Percentiles rank a stretch among this genome's conserved stretches.
phyloP scores from a whole-genome alignment of 1,140 invertebrate species.

The Drosophila kohkoa region DNA sequence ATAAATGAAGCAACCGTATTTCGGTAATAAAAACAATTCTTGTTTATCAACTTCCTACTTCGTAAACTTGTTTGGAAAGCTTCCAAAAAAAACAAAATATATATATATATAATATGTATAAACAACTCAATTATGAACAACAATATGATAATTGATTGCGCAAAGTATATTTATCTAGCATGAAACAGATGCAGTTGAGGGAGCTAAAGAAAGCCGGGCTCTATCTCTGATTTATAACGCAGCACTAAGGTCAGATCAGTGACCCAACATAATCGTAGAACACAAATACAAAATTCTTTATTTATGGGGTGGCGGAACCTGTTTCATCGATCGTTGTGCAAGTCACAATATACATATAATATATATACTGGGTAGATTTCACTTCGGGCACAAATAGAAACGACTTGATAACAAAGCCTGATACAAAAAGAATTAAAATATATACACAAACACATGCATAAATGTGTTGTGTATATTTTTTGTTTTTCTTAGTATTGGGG shows the following conservation, averaged over 20 bases:
- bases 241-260: constrained; percentile 3
- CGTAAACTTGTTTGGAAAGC: constrained; percentile 19
- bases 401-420: constrained; percentile 28
- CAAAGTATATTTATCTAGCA: neutral
- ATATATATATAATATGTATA: neutral
- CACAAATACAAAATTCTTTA: constrained; percentile 1
- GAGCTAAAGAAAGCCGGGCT: neutral
- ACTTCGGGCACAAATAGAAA: constrained; percentile 29
- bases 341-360: constrained; percentile 9
- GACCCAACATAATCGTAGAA: constrained; percentile 11
- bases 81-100: neutral
- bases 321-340: constrained; percentile 7
- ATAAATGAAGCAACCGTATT: neutral
- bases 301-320: constrained; percentile 22
- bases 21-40: constrained; percentile 4
- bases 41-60: constrained; percentile 23
- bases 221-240: neutral
- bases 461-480: neutral
- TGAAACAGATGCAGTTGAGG: neutral
- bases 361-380: constrained; percentile 11
- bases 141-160: neutral
- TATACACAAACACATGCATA: neutral
- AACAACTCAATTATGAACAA: constrained; percentile 3
- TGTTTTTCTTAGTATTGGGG: neutral
- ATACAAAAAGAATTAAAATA: constrained; percentile 6